phyloP scores from a whole-genome alignment of 2,888 invertebrate genomes.

The Autographa gamma region DNA sequence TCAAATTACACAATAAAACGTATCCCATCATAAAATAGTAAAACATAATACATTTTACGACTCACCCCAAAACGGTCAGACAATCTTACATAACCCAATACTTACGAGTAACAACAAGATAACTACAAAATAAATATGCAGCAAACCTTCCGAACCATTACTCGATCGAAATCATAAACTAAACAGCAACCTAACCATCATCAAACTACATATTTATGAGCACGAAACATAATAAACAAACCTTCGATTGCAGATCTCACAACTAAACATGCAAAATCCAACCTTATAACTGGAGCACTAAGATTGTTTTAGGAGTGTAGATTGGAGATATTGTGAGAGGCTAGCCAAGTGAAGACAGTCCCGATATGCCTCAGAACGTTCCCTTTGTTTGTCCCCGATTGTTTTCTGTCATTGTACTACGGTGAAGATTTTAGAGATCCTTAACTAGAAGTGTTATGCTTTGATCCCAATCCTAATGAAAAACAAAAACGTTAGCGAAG shows the following conservation, averaged over 20 bases:
- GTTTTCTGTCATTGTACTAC: conserved; percentile 57
- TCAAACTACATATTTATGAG: conserved; percentile 75
- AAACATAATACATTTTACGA: not conserved
- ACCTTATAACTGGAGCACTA: conserved; percentile 19
- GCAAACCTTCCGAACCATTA: conserved; percentile 68
- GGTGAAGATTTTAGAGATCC: conserved; percentile 44
- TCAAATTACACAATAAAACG: not conserved
- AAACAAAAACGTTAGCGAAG: conserved; percentile 1
- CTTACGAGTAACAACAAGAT: conserved; percentile 30
- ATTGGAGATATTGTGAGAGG: conserved; percentile 8
- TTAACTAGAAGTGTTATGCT: not conserved
- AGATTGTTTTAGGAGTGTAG: conserved; percentile 2
- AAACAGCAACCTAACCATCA: conserved; percentile 62
- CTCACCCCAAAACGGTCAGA: conserved; percentile 12
- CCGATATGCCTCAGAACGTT: conserved; percentile 54
- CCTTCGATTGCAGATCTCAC: conserved; percentile 31
- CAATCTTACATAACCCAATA: not conserved
- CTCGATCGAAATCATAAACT: conserved; percentile 69
- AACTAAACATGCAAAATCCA: conserved; percentile 20
- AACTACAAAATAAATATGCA: conserved; percentile 55
- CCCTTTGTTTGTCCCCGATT: conserved; percentile 64
- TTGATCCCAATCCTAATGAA: not conserved
- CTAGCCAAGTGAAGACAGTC: conserved; percentile 40
- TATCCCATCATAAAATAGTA: not conserved
- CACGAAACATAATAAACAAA: conserved; percentile 55